A percentile compares a stretch with the other conserved stretches of the same genome.
phyloP scores from a whole-genome alignment of 30 jellyfish, hydroid and myxozoan species.

The Aurelia sp. region DNA sequence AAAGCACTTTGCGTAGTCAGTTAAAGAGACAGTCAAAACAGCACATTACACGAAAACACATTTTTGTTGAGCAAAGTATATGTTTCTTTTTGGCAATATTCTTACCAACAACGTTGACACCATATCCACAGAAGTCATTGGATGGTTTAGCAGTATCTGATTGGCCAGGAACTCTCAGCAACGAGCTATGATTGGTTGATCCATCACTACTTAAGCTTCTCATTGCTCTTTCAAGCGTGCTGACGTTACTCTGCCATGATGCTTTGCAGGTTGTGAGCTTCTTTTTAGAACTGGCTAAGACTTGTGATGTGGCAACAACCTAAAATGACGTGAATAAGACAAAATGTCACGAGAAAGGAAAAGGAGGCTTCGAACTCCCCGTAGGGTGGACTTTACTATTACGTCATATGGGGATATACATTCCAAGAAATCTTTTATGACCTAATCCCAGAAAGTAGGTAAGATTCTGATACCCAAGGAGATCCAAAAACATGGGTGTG shows the following conservation, averaged over 20 bases:
- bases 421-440: no score
- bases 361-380: no score
- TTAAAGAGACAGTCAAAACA: no score
- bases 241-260: slow-evolving; percentile 69
- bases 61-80: no score
- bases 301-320: slow-evolving; percentile 76
- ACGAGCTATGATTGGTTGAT: not conserved
- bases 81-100: not conserved
- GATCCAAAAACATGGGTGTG: no score
- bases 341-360: not conserved
- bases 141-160: slow-evolving; percentile 14
- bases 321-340: not conserved
- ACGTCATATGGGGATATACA: no score
- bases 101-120: slow-evolving; percentile 36
- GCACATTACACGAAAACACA: no score
- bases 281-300: slow-evolving; percentile 54
- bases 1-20: no score
- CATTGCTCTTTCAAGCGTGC: slow-evolving; percentile 63
- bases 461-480: no score
- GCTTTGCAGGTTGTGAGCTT: slow-evolving; percentile 67
- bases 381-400: no score
- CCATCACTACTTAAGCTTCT: slow-evolving; percentile 60
- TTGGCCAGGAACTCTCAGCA: slow-evolving; percentile 36
- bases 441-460: no score
- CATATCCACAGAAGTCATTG: slow-evolving; percentile 55